Evolutionary conservation across 1,140 invertebrate species (phyloP), one percentile per base, ranked within the genome.

Genomic region (Zeugodacus cucurbitae): DNA sequence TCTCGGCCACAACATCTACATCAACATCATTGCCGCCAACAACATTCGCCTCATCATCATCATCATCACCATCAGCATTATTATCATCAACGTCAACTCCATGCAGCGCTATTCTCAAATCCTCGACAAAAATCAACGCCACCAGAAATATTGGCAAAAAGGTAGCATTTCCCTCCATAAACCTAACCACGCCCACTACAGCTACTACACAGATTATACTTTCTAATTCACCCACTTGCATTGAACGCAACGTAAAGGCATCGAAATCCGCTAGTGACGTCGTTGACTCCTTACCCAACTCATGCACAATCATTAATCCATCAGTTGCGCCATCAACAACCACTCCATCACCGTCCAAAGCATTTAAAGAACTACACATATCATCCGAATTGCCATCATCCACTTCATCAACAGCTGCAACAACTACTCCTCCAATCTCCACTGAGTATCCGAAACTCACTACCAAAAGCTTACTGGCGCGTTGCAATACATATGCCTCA

Each of bases 191-290:
- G 67, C 91, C 91, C 78, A 90, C 89, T 64, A 91, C 91, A 70
- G 90, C 90, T 88, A 92, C 91, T 78, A 92, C 91, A 62, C 91
- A 92, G 89, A 90, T 92, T 67, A 90, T 92, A 86, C 89, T 92
- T 74, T 91, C 89, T 37, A 89, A 91, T 67, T 88, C 89, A 32
- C 88, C 89, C 62, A 89, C 89, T 17, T 88, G 29, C 59, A 90
- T 87, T 48, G 89, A 89, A 20, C 37, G 17, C 54, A 37, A 29
- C 26, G 34, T 2, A n/a, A 44, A 86, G 11, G 44, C 14, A 48
- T 32, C 20, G 14, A 54, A 20, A 5, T 4, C 48, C 20, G n/a
- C 41, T 41, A 29, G 32, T 44, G 85, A 37, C 41, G 48, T 22
- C n/a, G 64, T 74, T 44, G 70, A 74, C 34, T 20, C 74, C 54